phyloP scores from a whole-genome alignment of 2,797 vertebrate species.

The Onychomys torridus region DNA sequence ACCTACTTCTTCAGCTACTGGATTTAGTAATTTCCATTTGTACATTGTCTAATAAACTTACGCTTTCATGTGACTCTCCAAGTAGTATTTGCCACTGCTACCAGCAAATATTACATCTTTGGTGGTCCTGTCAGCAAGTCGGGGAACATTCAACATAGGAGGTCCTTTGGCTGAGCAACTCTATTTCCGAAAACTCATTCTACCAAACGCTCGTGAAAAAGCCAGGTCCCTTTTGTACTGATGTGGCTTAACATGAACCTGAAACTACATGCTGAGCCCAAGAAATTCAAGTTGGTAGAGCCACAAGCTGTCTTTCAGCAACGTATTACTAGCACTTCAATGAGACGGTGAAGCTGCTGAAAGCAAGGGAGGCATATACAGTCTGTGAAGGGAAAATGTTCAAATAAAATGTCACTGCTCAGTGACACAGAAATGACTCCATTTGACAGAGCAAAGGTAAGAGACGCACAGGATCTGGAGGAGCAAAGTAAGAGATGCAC shows the following conservation, averaged over 20 bases:
- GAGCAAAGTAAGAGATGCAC: too few relatives aligned
- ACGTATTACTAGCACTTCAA: conserved; percentile 39
- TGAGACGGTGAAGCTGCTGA: not conserved
- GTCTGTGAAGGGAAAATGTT: not conserved
- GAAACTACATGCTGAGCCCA: conserved; percentile 33
- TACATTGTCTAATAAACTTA: conserved; percentile 44
- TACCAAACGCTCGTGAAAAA: conserved; percentile 15
- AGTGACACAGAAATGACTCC: not conserved
- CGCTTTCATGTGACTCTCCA: conserved; percentile 28
- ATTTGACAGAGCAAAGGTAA: not conserved
- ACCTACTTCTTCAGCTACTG: not conserved
- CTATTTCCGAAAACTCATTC: conserved; percentile 34
- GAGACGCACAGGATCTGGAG: too few relatives aligned
- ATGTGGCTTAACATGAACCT: conserved; percentile 19
- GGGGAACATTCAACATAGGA: conserved; percentile 38
- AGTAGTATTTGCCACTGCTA: conserved; percentile 23
- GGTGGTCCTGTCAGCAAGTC: conserved; percentile 44
- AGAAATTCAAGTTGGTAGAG: not conserved
- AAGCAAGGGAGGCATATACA: not conserved
- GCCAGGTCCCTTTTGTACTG: not conserved
- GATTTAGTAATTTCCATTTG: conserved; percentile 16
- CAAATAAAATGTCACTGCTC: not conserved
- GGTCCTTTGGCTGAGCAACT: conserved; percentile 33
- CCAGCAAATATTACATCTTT: conserved; percentile 30
- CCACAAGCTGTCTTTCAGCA: not conserved